Evolutionary conservation across 2,113 vertebrate species (phyloP).

Genomic region (Lycaon pictus): DNA sequence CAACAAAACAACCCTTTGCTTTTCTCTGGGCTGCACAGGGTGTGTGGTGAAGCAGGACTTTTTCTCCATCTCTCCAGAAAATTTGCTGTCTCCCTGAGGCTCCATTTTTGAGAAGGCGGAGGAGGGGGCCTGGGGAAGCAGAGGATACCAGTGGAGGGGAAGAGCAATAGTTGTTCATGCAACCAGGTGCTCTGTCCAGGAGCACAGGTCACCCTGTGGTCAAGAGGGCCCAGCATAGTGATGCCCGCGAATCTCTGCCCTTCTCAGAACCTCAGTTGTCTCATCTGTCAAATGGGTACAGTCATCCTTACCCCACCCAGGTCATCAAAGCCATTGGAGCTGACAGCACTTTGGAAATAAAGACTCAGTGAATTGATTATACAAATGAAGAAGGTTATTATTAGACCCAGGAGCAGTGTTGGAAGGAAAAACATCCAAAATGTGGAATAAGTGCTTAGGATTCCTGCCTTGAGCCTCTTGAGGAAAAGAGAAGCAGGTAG

Average conservation of each 20-base stretch:
- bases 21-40: background rate
- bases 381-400: constrained; percentile 32
- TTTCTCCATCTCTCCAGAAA: background rate
- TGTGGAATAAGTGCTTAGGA: background rate
- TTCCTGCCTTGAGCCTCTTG: background rate
- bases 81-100: background rate
- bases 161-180: accelerated
- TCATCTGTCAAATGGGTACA: background rate
- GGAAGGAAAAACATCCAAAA: background rate
- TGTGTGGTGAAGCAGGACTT: background rate
- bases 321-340: background rate
- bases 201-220: background rate
- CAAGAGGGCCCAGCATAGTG: background rate
- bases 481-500: background rate
- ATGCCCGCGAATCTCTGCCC: background rate
- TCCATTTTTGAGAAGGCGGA: background rate
- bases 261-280: background rate
- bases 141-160: accelerated
- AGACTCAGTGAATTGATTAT: background rate
- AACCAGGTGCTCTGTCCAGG: background rate
- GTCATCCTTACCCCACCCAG: background rate
- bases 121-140: background rate
- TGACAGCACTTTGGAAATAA: background rate
- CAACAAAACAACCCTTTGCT: too few relatives aligned
- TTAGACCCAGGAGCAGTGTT: background rate